A percentile compares a stretch with the other conserved stretches of the same genome.
Evolutionary conservation across 92 coral and sea anemone genomes (phyloP).

Genomic region (Metridium senile): DNA sequence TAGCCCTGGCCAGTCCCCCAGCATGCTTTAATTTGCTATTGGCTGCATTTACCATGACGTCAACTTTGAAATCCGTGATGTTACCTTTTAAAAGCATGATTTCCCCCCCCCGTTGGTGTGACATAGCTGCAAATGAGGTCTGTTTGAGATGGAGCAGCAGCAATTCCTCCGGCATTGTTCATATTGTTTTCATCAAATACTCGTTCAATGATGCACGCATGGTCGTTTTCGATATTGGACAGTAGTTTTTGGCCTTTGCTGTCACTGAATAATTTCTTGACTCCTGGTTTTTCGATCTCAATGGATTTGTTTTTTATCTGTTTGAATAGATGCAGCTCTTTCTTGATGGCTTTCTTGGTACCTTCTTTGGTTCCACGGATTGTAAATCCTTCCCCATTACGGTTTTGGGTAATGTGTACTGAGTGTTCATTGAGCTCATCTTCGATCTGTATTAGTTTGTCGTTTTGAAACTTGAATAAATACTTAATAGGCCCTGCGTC

Average conservation of each 20-base stretch:
- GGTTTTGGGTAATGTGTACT: too few relatives aligned
- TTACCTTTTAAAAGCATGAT: constrained; percentile 57
- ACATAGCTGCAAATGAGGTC: constrained; percentile 14
- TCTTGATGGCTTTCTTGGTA: neutral
- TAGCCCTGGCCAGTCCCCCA: constrained; percentile 74
- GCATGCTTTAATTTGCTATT: constrained; percentile 53
- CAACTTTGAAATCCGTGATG: constrained; percentile 62
- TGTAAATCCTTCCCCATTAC: neutral
- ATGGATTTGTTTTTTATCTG: constrained; percentile 18
- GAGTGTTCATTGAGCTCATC: too few relatives aligned
- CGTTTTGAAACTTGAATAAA: constrained; percentile 30
- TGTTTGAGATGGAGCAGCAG: neutral
- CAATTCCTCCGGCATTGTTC: neutral
- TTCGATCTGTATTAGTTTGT: constrained; percentile 33
- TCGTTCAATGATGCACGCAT: constrained; percentile 24
- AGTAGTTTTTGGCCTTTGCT: constrained; percentile 23
- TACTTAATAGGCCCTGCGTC: constrained; percentile 45
- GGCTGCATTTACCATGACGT: constrained; percentile 84
- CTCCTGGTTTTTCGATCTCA: constrained; percentile 42
- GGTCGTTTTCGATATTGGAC: constrained; percentile 41
- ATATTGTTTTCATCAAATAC: neutral
- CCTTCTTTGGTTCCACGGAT: constrained; percentile 25
- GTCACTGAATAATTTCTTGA: constrained; percentile 34
- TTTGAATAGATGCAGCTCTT: constrained; percentile 22
- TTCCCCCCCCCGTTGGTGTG: constrained; percentile 34